Percentiles rank a stretch among this genome's conserved stretches.
Evolutionary conservation across 2,888 invertebrate species (phyloP).

Genomic region (Elysia crispata): DNA sequence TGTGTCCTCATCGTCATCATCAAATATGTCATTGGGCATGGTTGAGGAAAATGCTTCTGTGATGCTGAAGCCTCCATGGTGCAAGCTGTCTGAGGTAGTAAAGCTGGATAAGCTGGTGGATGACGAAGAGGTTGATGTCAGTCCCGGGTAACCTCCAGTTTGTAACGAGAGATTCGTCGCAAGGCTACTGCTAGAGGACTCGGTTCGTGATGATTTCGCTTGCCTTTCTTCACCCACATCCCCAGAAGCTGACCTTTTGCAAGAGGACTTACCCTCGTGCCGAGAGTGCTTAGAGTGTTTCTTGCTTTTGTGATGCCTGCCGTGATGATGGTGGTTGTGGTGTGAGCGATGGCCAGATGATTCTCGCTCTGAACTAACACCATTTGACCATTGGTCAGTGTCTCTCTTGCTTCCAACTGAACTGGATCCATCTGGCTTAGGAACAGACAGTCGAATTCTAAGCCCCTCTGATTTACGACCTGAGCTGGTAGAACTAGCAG

Average conservation of each 20-base stretch:
- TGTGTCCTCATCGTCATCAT: constrained; percentile 40
- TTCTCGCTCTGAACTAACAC: constrained; percentile 23
- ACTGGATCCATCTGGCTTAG: constrained; percentile 20
- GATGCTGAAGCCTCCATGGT: constrained; percentile 47
- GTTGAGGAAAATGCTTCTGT: constrained; percentile 45
- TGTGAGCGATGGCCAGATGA: constrained; percentile 26
- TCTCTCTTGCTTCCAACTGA: neutral
- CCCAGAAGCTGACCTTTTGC: constrained; percentile 24
- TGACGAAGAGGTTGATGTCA: neutral
- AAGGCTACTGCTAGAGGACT: too few relatives aligned
- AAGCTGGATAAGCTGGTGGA: neutral
- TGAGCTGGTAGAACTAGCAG: constrained; percentile 1
- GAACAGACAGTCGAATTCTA: constrained; percentile 39
- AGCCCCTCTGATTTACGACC: constrained; percentile 41
- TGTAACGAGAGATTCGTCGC: too few relatives aligned
- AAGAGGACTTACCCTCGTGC: constrained; percentile 37
- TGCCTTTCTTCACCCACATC: constrained; percentile 38
- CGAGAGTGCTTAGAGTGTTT: constrained; percentile 46
- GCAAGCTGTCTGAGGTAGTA: neutral
- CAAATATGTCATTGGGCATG: constrained; percentile 46
- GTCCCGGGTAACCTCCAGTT: too few relatives aligned
- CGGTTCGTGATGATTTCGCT: constrained; percentile 18
- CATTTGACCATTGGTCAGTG: constrained; percentile 32
- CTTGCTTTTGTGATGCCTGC: constrained; percentile 45
- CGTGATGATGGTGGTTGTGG: constrained; percentile 30